These are phyloP conservation scores for Orchesella cincta DNA, from an alignment of 1,140 invertebrate genomes.

Conservation along the genomic window DNA sequence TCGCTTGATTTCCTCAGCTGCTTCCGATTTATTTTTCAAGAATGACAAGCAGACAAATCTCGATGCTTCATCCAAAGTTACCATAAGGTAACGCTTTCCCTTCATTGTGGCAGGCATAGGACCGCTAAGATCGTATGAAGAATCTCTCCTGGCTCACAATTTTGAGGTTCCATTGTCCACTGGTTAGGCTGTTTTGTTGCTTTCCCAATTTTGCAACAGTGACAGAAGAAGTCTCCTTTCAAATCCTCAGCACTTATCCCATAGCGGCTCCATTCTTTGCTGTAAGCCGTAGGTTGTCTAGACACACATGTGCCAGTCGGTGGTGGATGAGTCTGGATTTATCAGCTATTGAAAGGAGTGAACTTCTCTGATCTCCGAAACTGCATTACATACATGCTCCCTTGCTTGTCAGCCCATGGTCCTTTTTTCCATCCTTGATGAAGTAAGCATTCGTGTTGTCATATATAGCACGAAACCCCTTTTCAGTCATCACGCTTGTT, in stretches of 20 bases:
- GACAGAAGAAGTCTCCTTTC: background rate
- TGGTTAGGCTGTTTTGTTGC: background rate
- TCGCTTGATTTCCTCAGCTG: constrained; percentile 25
- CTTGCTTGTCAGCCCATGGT: background rate
- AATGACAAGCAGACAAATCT: constrained; percentile 49
- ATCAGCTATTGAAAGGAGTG: background rate
- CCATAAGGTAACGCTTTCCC: constrained; percentile 54
- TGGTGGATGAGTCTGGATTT: background rate
- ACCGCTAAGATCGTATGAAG: constrained; percentile 55
- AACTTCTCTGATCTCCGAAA: background rate
- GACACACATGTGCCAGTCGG: background rate
- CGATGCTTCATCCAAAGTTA: constrained; percentile 55
- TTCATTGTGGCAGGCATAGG: constrained; percentile 53
- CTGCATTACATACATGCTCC: constrained; percentile 1
- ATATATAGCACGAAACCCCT: background rate
- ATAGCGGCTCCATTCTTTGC: background rate
- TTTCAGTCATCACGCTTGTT: background rate
- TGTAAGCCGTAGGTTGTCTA: background rate
- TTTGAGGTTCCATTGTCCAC: background rate
- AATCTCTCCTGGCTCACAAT: constrained; percentile 46
- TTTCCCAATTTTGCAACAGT: background rate
- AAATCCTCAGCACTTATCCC: background rate
- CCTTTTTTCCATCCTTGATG: background rate
- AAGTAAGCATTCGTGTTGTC: background rate
- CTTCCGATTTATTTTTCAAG: constrained; percentile 47